These are phyloP conservation scores for Thalassophryne amazonica DNA, from an alignment of 2,797 vertebrate genomes.

Conservation along the genomic window DNA sequence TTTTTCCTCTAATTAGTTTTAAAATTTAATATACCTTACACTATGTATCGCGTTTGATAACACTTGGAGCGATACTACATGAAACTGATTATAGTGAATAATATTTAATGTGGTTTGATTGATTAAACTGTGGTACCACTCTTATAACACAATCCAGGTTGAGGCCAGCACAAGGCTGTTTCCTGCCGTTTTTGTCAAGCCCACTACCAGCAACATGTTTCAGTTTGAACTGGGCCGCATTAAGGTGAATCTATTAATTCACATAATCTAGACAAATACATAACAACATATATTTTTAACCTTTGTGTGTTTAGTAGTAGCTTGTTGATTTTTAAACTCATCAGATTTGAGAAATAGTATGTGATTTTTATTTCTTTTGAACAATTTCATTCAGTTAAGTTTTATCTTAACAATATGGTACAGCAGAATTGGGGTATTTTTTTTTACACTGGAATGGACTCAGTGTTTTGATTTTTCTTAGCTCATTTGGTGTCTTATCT, in stretches of 20 bases:
- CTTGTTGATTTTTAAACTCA: no score
- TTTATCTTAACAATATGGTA: no score
- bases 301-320: background rate
- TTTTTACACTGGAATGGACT: no score
- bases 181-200: conserved; percentile 93
- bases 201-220: conserved; percentile 89
- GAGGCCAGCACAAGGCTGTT: conserved; percentile 91
- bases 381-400: no score
- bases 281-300: background rate
- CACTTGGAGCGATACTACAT: background rate
- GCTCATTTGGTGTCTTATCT: background rate
- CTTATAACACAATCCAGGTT: conserved; percentile 75
- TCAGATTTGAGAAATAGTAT: no score
- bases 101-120: background rate
- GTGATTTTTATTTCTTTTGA: no score
- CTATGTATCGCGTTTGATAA: background rate
- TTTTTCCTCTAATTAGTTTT: background rate
- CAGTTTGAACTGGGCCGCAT: conserved; percentile 91
- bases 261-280: background rate
- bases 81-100: background rate
- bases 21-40: background rate
- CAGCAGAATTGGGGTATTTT: no score
- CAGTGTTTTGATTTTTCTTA: background rate
- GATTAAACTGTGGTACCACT: background rate
- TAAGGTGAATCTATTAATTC: conserved; percentile 78